These are phyloP conservation scores for Panagrolaimus sp. DNA, from an alignment of 1,140 invertebrate genomes.

Conservation along the genomic window DNA sequence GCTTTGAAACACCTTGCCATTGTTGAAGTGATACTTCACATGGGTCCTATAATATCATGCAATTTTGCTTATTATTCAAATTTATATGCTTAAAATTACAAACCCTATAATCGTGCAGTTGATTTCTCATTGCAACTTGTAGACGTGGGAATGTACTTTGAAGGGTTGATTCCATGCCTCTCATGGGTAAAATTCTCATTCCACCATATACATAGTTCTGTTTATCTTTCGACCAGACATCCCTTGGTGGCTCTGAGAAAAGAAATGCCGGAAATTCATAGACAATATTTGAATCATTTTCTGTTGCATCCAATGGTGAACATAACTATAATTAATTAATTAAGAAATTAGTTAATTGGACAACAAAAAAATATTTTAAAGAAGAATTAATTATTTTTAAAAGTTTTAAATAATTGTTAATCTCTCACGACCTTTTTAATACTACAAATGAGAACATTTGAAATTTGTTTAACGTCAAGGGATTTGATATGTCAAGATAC, in stretches of 20 bases:
- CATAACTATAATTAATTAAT: conserved; percentile 62
- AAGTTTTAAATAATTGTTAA: neutral
- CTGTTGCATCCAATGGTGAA: conserved; percentile 65
- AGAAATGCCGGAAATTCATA: conserved; percentile 78
- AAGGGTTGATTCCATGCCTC: conserved; percentile 55
- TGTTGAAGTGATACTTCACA: conserved; percentile 69
- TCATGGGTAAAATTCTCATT: conserved; percentile 60
- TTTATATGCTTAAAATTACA: neutral
- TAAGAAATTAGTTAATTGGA: too few species aligned
- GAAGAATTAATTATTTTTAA: neutral
- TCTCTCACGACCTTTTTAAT: too few species aligned
- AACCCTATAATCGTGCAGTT: conserved; percentile 64
- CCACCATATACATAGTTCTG: conserved; percentile 68
- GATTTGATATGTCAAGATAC: too few species aligned
- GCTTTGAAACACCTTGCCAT: conserved; percentile 74
- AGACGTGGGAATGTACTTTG: conserved; percentile 57
- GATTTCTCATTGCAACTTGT: conserved; percentile 67
- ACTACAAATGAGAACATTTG: too few species aligned
- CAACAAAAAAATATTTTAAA: too few species aligned
- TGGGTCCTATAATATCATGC: conserved; percentile 55
- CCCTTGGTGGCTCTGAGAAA: conserved; percentile 68
- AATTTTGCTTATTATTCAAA: neutral
- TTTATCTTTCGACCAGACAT: conserved; percentile 69
- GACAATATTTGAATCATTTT: conserved; percentile 69
- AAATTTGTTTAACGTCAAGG: too few species aligned